phyloP scores from a whole-genome alignment of 2,797 vertebrate genomes.

The Lagorchestes hirsutus region DNA sequence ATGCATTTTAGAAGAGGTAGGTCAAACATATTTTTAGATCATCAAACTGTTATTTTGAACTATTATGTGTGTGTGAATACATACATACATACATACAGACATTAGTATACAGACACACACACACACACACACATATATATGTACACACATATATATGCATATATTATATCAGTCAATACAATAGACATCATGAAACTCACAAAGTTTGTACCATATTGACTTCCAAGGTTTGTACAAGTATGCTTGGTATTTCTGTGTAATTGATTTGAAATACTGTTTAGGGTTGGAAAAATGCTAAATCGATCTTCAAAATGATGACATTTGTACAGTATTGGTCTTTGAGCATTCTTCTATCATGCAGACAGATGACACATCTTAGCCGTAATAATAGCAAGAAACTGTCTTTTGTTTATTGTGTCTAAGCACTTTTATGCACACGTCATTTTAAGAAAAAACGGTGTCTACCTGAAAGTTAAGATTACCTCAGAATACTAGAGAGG shows the following conservation, averaged over 20 bases:
- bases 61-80: slow-evolving; percentile 40
- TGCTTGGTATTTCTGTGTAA: slow-evolving; percentile 53
- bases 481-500: slow-evolving; percentile 27
- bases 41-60: slow-evolving; percentile 53
- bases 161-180: slow-evolving; percentile 67
- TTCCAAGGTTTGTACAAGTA: slow-evolving; percentile 48
- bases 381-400: slow-evolving; percentile 48
- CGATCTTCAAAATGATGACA: slow-evolving; percentile 68
- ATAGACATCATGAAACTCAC: slow-evolving; percentile 54
- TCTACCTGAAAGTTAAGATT: slow-evolving; percentile 4
- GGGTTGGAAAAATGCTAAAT: slow-evolving; percentile 67
- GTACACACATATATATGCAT: not conserved
- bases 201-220: slow-evolving; percentile 61
- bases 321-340: slow-evolving; percentile 72
- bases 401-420: not conserved
- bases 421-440: slow-evolving; percentile 32
- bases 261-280: slow-evolving; percentile 63
- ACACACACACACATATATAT: no score
- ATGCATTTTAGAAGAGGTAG: not conserved
- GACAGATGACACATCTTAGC: slow-evolving; percentile 59
- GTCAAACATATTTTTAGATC: not conserved
- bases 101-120: no score
- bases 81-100: no score
- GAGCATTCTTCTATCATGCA: slow-evolving; percentile 64
- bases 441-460: slow-evolving; percentile 36